phyloP scores from a whole-genome alignment of 1,140 invertebrate species.

The Xylocopa sonorina region DNA sequence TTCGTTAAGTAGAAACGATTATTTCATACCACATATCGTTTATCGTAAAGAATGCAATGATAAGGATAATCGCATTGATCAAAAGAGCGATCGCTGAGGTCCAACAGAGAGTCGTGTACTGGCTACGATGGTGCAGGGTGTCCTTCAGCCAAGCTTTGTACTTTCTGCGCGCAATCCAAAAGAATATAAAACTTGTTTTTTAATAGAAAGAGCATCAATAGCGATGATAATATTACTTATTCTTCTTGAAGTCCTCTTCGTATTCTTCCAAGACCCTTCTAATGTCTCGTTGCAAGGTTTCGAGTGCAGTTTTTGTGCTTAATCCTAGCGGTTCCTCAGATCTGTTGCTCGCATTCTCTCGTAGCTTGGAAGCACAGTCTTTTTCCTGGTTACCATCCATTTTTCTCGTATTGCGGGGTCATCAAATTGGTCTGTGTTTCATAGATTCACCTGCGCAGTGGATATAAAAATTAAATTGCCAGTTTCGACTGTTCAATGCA shows the following conservation, averaged over 20 bases:
- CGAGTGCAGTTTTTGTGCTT: constrained; percentile 78
- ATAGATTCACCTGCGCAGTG: neutral
- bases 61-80: constrained; percentile 78
- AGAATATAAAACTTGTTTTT: neutral
- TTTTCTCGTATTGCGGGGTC: constrained; percentile 11
- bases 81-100: constrained; percentile 83
- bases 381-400: constrained; percentile 50
- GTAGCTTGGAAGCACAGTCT: neutral
- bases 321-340: constrained; percentile 75
- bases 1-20: constrained; percentile 1
- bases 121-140: constrained; percentile 84
- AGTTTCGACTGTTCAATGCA: no score
- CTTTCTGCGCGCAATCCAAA: constrained; percentile 73
- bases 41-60: constrained; percentile 76
- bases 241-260: constrained; percentile 74
- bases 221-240: constrained; percentile 72
- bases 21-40: constrained; percentile 73
- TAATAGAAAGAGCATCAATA: neutral
- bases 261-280: constrained; percentile 78
- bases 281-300: constrained; percentile 81
- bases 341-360: constrained; percentile 30
- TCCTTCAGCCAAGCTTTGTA: constrained; percentile 82
- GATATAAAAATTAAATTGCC: constrained; percentile 8
- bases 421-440: neutral
- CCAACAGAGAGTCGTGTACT: constrained; percentile 86